Percentiles rank a stretch among this genome's conserved stretches.
Conservation (phyloP, 2,113 vertebrate species). For the Hippocampus mohnikei region DNA sequence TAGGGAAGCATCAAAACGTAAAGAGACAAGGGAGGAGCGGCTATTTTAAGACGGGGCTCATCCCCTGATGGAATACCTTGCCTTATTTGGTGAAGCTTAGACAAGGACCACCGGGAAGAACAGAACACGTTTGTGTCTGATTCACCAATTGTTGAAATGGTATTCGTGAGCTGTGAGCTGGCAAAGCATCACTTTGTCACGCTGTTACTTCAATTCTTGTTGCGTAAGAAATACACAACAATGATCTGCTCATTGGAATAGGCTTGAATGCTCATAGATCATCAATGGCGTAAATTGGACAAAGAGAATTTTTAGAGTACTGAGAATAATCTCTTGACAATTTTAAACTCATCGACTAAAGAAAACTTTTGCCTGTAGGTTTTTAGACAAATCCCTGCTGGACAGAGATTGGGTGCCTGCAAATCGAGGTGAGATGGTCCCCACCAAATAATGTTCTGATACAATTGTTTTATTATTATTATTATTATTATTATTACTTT, state of each 20-base stretch:
- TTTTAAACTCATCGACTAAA: constrained; percentile 10
- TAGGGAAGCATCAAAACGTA: constrained; percentile 53
- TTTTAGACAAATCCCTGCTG: constrained; percentile 64
- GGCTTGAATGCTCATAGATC: not conserved
- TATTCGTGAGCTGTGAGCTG: constrained; percentile 27
- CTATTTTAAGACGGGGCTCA: constrained; percentile 70
- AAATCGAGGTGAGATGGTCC: constrained; percentile 63
- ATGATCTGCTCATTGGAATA: constrained; percentile 8
- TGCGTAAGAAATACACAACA: not conserved
- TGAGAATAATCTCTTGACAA: constrained; percentile 1
- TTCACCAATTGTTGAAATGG: constrained; percentile 26
- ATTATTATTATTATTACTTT: no score
- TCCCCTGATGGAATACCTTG: constrained; percentile 66
- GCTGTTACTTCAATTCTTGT: constrained; percentile 2
- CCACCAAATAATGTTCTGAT: not conserved
- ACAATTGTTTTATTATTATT: not conserved
- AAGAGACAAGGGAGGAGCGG: constrained; percentile 52
- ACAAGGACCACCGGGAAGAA: constrained; percentile 50
- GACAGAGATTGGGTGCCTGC: constrained; percentile 62
- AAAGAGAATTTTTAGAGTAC: not conserved
- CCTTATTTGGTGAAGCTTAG: constrained; percentile 75
- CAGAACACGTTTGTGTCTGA: constrained; percentile 54
- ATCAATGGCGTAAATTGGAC: not conserved
- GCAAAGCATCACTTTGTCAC: constrained; percentile 5
- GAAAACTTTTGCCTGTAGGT: constrained; percentile 56